phyloP scores from a whole-genome alignment of 2,888 invertebrate genomes.

The Chloroclystis v-ata region DNA sequence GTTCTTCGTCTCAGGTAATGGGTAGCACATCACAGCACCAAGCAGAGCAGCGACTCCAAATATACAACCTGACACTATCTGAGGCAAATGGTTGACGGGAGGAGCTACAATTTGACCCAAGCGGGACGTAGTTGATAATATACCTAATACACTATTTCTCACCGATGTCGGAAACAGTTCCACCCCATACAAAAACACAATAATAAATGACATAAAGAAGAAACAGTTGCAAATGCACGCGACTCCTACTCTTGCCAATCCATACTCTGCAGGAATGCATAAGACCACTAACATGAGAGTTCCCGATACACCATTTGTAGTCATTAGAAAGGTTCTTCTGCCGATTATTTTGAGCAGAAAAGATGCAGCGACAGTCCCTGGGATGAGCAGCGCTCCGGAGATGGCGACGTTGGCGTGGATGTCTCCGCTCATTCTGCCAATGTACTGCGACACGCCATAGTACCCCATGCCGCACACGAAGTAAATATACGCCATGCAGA shows the following conservation, averaged over 20 bases:
- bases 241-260: constrained; percentile 75
- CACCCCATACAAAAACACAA: constrained; percentile 88
- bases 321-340: constrained; percentile 79
- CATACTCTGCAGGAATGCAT: constrained; percentile 36
- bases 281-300: constrained; percentile 49
- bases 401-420: constrained; percentile 88
- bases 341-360: constrained; percentile 79
- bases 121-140: constrained; percentile 87
- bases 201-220: constrained; percentile 87
- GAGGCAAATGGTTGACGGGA: constrained; percentile 80
- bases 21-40: constrained; percentile 79
- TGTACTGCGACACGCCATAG: constrained; percentile 89
- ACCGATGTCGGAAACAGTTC: constrained; percentile 92
- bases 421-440: constrained; percentile 84
- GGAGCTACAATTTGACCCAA: constrained; percentile 89
- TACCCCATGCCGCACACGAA: constrained; percentile 89
- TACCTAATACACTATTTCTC: constrained; percentile 88
- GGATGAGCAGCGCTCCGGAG: constrained; percentile 81
- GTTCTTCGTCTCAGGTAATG: constrained; percentile 80
- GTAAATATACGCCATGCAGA: constrained; percentile 84
- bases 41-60: constrained; percentile 82
- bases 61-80: constrained; percentile 53
- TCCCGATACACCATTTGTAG: constrained; percentile 66
- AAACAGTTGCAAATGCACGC: constrained; percentile 86
- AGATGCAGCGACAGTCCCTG: constrained; percentile 78